Evolutionary conservation across 2,888 invertebrate species (phyloP), one percentile per base, ranked within the genome.

Genomic region (Spialia ferax): DNA sequence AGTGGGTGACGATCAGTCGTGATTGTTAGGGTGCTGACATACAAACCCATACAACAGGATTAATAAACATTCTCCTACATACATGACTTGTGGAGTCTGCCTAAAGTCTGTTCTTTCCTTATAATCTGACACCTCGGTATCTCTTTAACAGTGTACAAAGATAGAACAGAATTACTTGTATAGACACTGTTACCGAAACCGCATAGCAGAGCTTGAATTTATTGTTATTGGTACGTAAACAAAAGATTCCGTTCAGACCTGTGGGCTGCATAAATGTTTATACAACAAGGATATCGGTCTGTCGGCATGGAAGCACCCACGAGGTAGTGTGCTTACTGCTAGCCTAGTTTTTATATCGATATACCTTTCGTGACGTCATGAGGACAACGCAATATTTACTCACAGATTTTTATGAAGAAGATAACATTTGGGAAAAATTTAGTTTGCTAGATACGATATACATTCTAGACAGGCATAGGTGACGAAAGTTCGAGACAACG

Each of bases 401-500:
- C 13, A 5, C 35, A 13, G 13, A 38, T 38, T 13, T 2, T 38
- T 38, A 4, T n/a, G 13, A 38, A 38, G 5, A 38, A 11, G 13
- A 0, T 38, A 38, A 38, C 35, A 13, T n/a, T 38, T 38, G 5
- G 35, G 13, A 13, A n/a, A 2, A 38, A 38, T 38, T 38, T 38
- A 38, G 4, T 13, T 3, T 38, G 13, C 35, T 13, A 35, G 35
- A 13, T 13, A 13, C 35, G 35, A 11, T 2, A 35, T 35, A 8
- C 35, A 35, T 11, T 11, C 35, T 7, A 35, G 38, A 38, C 57
- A 13, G 57, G 57, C 57, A 57, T 22, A 20, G 22, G 38, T 38
- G 38, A 57, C 11, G 11, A 57, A 57, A 38, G 38, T 20, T 56
- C 35, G 22, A 57, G n/a, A 29, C 38, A 38, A 20, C 11, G 35